Percentiles rank a stretch among this genome's conserved stretches.
Conservation (phyloP, 1,140 invertebrate species). For the Anadara kagoshimensis region DNA sequence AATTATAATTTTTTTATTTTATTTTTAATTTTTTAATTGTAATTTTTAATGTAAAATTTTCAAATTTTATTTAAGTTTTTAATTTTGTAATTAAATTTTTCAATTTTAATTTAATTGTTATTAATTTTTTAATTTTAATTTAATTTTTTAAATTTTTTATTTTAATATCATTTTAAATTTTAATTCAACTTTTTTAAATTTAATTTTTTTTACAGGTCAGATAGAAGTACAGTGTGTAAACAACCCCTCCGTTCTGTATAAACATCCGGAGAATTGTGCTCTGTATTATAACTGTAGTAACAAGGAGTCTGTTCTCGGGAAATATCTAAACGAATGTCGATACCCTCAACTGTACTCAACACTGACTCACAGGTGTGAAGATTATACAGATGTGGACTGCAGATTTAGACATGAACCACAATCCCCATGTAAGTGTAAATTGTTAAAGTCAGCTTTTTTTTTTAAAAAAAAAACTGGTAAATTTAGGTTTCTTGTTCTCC, state of each 20-base stretch:
- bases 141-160: no score
- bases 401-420: slow-evolving; percentile 52
- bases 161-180: no score
- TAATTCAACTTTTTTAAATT: no score
- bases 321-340: slow-evolving; percentile 51
- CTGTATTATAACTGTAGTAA: slow-evolving; percentile 57
- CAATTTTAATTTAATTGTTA: no score
- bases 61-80: no score
- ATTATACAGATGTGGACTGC: slow-evolving; percentile 61
- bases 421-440: slow-evolving; percentile 58
- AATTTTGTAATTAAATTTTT: no score
- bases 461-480: no score
- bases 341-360: slow-evolving; percentile 62
- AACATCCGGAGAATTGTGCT: slow-evolving; percentile 50
- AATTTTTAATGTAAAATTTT: no score
- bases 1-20: no score
- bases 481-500: background rate
- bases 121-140: no score
- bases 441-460: no score
- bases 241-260: slow-evolving; percentile 26
- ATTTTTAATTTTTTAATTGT: no score
- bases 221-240: slow-evolving; percentile 33
- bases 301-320: slow-evolving; percentile 23
- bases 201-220: slow-evolving; percentile 18
- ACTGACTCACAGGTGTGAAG: slow-evolving; percentile 41